These are phyloP conservation scores for Pelosia muscerda DNA, from an alignment of 2,888 invertebrate genomes.

Conservation along the genomic window DNA sequence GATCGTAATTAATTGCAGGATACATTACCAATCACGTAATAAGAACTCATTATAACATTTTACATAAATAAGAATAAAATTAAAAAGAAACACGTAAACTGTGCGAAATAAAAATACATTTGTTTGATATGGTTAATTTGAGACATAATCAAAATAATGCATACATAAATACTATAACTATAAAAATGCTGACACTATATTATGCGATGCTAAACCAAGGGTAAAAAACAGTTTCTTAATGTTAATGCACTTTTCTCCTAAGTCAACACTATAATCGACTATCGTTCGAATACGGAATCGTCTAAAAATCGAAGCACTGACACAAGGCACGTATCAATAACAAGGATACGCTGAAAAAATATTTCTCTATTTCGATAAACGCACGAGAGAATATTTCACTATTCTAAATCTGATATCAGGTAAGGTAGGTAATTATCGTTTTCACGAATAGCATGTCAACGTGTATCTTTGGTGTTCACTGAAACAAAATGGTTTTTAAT, in stretches of 20 bases:
- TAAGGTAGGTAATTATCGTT: conserved; percentile 49
- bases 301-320: conserved; percentile 62
- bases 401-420: conserved; percentile 54
- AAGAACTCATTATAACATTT: conserved; percentile 13
- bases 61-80: conserved; percentile 23
- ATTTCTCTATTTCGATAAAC: conserved; percentile 74
- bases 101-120: conserved; percentile 57
- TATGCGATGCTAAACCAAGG: conserved; percentile 65
- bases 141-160: conserved; percentile 58
- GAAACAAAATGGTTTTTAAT: conserved; percentile 47
- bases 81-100: conserved; percentile 32
- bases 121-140: conserved; percentile 74
- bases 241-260: conserved; percentile 53
- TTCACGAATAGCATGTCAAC: conserved; percentile 59
- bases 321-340: conserved; percentile 80
- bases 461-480: conserved; percentile 79
- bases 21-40: conserved; percentile 15
- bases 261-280: conserved; percentile 42
- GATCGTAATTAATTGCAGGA: conserved; percentile 57
- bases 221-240: conserved; percentile 49
- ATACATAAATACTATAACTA: conserved; percentile 66
- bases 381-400: conserved; percentile 54
- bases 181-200: conserved; percentile 80
- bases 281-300: conserved; percentile 51
- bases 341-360: conserved; percentile 83